A percentile compares a stretch with the other conserved stretches of the same genome.
phyloP scores from a whole-genome alignment of 2,888 invertebrate genomes.

The Nephrotoma guestfalica region DNA sequence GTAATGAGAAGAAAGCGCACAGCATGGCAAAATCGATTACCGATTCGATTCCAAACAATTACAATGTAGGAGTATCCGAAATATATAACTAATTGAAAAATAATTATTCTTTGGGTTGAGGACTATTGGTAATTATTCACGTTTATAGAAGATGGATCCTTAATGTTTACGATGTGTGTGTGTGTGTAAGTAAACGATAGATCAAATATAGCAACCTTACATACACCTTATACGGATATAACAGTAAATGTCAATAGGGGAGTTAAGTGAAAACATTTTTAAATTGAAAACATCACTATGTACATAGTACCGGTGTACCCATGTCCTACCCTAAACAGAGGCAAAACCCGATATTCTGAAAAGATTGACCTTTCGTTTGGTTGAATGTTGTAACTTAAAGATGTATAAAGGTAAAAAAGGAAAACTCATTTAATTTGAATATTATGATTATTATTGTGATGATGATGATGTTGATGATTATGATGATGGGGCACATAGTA shows the following conservation, averaged over 20 bases:
- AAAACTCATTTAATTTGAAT: not conserved
- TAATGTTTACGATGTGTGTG: not conserved
- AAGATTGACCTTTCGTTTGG: not conserved
- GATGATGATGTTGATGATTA: not conserved
- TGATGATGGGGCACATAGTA: not conserved
- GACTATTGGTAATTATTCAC: not conserved
- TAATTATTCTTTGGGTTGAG: not conserved
- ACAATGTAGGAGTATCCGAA: not conserved
- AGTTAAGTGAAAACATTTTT: not conserved
- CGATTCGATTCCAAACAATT: not conserved
- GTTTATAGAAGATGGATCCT: not conserved
- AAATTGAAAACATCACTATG: not conserved
- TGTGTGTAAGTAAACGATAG: not conserved
- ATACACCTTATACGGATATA: not conserved
- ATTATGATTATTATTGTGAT: not conserved
- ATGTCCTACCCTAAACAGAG: not conserved
- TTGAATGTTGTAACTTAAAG: not conserved
- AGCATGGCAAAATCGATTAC: not conserved
- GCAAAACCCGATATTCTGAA: not conserved
- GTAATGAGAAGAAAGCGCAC: not conserved
- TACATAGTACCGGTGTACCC: not conserved
- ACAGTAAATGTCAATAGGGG: not conserved
- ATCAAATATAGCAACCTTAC: not conserved
- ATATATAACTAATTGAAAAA: not conserved
- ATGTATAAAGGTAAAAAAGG: not conserved